phyloP scores from a whole-genome alignment of 2,797 vertebrate genomes.

The Spheniscus humboldti region DNA sequence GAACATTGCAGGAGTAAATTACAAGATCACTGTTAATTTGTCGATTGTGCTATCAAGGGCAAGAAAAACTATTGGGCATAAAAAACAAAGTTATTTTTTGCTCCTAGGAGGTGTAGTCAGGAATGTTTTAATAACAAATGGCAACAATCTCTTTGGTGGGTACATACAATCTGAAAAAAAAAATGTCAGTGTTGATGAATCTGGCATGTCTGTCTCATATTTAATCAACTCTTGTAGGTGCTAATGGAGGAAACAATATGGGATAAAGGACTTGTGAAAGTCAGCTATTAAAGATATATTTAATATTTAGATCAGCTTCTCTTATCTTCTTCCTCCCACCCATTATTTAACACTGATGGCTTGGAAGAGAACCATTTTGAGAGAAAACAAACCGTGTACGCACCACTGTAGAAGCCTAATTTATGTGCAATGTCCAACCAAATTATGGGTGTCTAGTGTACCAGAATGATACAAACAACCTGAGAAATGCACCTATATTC shows the following conservation, averaged over 20 bases:
- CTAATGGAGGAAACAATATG: constrained; percentile 59
- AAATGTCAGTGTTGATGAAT: constrained; percentile 60
- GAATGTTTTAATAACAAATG: constrained; percentile 65
- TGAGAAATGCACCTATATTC: background rate
- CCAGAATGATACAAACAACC: background rate
- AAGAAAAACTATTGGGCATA: constrained; percentile 56
- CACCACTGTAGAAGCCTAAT: background rate
- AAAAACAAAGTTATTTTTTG: constrained; percentile 49
- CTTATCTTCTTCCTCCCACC: background rate
- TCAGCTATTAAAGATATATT: constrained; percentile 62
- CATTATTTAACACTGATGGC: background rate
- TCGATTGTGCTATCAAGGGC: constrained; percentile 64
- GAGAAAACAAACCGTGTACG: background rate
- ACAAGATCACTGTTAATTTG: constrained; percentile 67
- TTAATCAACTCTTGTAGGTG: constrained; percentile 67
- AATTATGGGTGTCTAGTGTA: background rate
- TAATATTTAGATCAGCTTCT: constrained; percentile 20
- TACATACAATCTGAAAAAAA: constrained; percentile 52
- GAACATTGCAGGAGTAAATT: constrained; percentile 70
- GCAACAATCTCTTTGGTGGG: constrained; percentile 38
- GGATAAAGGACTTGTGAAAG: constrained; percentile 72
- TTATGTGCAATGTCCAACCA: background rate
- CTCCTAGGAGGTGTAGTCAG: constrained; percentile 19
- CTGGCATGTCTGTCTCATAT: constrained; percentile 41
- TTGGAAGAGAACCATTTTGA: background rate